Percentiles rank a stretch among this genome's conserved stretches.
Conservation (phyloP, 2,113 vertebrate species). For the Mesitornis unicolor region DNA sequence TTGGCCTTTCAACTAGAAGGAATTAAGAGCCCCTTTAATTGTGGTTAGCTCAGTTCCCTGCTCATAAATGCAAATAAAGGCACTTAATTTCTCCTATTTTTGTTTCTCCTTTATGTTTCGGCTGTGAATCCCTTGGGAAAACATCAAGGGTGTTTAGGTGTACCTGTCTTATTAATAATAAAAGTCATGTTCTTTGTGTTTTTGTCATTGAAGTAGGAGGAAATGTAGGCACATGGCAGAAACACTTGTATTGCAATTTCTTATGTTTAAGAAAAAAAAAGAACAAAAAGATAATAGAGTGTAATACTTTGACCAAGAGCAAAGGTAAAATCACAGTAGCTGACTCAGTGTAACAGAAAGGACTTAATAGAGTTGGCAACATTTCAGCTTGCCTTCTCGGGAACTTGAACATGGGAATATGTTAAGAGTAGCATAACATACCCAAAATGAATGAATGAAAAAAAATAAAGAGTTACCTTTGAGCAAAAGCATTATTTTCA, state of each 20-base stretch:
- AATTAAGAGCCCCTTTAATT: neutral
- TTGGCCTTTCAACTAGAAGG: neutral
- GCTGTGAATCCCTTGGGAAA: neutral
- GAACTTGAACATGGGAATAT: neutral
- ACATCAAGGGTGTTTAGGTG: neutral
- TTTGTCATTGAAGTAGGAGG: conserved; percentile 10
- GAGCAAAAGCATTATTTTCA: neutral
- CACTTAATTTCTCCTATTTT: neutral
- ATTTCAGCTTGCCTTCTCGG: neutral
- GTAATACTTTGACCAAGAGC: conserved; percentile 25
- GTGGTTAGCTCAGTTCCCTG: neutral
- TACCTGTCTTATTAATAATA: neutral
- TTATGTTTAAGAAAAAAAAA: neutral
- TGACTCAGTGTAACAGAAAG: conserved; percentile 40
- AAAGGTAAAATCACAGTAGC: conserved; percentile 50
- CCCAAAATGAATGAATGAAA: neutral
- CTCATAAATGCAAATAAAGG: conserved; percentile 27
- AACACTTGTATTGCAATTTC: conserved; percentile 3
- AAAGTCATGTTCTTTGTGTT: neutral
- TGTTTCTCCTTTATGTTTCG: neutral
- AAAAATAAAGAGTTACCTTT: neutral
- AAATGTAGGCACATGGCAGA: neutral
- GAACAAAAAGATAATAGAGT: neutral
- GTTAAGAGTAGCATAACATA: neutral
- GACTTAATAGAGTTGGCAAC: neutral